Evolutionary conservation across 1,140 invertebrate species (phyloP).

Genomic region (Dermatophagoides farinae): DNA sequence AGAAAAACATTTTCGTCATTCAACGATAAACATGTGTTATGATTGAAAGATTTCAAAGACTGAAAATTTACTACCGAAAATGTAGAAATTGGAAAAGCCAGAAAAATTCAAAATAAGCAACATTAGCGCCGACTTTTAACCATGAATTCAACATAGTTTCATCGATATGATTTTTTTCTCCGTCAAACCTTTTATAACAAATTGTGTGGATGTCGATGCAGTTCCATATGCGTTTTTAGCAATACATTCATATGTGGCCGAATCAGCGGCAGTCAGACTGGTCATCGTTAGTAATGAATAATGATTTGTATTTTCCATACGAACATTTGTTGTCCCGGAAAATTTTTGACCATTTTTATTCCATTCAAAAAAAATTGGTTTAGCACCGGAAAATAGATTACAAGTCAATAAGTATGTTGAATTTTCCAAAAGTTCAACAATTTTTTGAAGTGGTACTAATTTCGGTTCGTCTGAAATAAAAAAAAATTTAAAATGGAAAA

Average conservation of each 20-base stretch:
- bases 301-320: not conserved
- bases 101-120: not conserved
- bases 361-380: not conserved
- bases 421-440: not conserved
- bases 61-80: no score
- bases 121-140: not conserved
- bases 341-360: not conserved
- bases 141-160: not conserved
- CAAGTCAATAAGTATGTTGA: not conserved
- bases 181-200: not conserved
- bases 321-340: not conserved
- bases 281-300: not conserved
- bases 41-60: no score
- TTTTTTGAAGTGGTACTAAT: not conserved
- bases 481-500: not conserved
- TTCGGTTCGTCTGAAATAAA: conserved; percentile 2
- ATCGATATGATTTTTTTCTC: not conserved
- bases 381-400: not conserved
- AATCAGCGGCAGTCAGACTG: conserved; percentile 1
- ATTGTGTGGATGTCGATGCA: not conserved
- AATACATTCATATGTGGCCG: conserved; percentile 13
- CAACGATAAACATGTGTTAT: no score
- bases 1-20: not conserved
- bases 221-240: conserved; percentile 15
- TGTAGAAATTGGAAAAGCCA: no score